Conservation (phyloP, 2,113 vertebrate genomes). For the Pristiophorus japonicus region DNA sequence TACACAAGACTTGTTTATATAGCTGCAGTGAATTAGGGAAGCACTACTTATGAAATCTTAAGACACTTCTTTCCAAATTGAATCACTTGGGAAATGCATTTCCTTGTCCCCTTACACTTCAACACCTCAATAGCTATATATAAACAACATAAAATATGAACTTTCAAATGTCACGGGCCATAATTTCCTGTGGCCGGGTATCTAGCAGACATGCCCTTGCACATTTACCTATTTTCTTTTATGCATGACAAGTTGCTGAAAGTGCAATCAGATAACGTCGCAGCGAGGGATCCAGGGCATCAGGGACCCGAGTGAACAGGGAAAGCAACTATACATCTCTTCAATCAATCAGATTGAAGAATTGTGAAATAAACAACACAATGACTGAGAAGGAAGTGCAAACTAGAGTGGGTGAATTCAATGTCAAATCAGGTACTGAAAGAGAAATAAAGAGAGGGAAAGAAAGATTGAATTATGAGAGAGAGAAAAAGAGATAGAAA, state of each 20-base stretch:
- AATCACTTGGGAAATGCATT: neutral
- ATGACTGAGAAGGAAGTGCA: too few species aligned
- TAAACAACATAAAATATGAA: neutral
- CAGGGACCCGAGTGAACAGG: neutral
- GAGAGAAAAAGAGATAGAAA: neutral
- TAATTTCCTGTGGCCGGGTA: neutral
- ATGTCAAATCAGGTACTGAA: too few species aligned
- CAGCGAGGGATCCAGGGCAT: neutral
- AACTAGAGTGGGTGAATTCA: too few species aligned
- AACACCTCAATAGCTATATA: neutral
- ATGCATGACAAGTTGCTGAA: neutral
- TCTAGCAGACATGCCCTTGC: neutral
- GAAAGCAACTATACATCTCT: neutral
- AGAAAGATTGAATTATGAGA: too few species aligned
- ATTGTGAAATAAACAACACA: too few species aligned
- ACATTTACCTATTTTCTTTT: neutral
- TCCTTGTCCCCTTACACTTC: neutral
- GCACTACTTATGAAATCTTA: constrained; percentile 18
- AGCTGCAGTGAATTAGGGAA: constrained; percentile 18
- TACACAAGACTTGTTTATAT: neutral
- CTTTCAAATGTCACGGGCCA: neutral
- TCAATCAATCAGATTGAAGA: too few species aligned
- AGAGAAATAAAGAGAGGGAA: too few species aligned
- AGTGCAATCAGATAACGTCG: neutral
- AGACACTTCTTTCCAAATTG: neutral